Percentiles rank a stretch among this genome's conserved stretches.
Conservation (phyloP, 35 echinoderm and acorn worm genomes). For the Ptychodera flava region DNA sequence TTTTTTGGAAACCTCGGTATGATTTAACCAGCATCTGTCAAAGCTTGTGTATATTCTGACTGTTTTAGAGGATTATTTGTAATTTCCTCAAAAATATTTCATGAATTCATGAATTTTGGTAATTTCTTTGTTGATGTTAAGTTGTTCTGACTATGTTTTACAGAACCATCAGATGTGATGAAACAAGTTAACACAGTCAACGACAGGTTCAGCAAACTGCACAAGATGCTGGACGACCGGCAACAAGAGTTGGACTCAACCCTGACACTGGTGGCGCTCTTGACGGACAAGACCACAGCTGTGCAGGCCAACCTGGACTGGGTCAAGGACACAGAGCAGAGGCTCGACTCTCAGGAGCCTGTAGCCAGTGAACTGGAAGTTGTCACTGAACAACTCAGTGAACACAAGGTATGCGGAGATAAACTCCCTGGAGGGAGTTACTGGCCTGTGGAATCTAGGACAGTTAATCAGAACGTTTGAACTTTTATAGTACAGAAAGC, state of each 20-base stretch:
- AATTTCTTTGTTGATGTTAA: too few species aligned
- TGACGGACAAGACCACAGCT: conserved; percentile 66
- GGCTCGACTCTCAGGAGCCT: conserved; percentile 41
- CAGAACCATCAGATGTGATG: conserved; percentile 91
- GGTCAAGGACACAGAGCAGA: conserved; percentile 56
- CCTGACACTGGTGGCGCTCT: conserved; percentile 27
- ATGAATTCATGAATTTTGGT: too few species aligned
- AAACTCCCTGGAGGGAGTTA: too few species aligned
- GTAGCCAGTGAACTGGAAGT: conserved; percentile 50
- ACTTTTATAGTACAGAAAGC: too few species aligned
- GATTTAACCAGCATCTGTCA: too few species aligned
- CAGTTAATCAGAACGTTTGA: too few species aligned
- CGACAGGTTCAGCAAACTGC: conserved; percentile 73
- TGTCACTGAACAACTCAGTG: conserved; percentile 8
- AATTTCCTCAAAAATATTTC: too few species aligned
- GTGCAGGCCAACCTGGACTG: conserved; percentile 70
- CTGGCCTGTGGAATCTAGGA: too few species aligned
- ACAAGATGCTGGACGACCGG: conserved; percentile 79
- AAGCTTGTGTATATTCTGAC: too few species aligned
- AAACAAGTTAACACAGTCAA: conserved; percentile 77
- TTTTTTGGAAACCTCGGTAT: too few species aligned
- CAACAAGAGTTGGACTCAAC: conserved; percentile 85
- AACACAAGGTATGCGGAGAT: background rate
- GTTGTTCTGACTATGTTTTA: too few species aligned
- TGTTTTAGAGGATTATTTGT: too few species aligned